These are phyloP conservation scores for Beris morrisii DNA, from an alignment of 2,888 invertebrate genomes.

Conservation along the genomic window DNA sequence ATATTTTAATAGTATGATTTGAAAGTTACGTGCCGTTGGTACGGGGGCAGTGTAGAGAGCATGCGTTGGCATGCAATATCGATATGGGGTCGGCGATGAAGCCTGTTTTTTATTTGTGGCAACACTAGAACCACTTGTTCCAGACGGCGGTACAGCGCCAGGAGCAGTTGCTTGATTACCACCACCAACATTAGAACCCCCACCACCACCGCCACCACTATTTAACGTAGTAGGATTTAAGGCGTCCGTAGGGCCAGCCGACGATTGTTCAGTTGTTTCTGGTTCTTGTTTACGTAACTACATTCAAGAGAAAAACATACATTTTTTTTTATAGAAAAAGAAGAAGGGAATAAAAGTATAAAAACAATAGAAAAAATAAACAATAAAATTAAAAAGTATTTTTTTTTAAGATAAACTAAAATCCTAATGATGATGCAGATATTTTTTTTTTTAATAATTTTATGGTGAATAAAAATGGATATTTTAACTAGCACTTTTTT, in stretches of 20 bases:
- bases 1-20: constrained; percentile 41
- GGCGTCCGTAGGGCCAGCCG: constrained; percentile 42
- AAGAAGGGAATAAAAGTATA: constrained; percentile 24
- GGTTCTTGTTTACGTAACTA: constrained; percentile 51
- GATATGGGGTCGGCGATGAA: constrained; percentile 55
- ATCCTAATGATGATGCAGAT: background rate
- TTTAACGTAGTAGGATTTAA: constrained; percentile 34
- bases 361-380: constrained; percentile 4
- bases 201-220: constrained; percentile 21
- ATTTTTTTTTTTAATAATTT: no score
- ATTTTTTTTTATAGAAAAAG: constrained; percentile 15
- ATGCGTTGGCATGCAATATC: constrained; percentile 66
- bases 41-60: constrained; percentile 64
- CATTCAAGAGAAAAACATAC: constrained; percentile 35
- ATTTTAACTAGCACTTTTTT: background rate
- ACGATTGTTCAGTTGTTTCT: constrained; percentile 46
- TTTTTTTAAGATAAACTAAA: background rate
- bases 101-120: constrained; percentile 43
- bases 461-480: background rate
- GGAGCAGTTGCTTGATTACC: constrained; percentile 25
- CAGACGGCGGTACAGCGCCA: constrained; percentile 22
- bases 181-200: constrained; percentile 20
- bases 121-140: constrained; percentile 23
- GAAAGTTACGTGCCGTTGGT: constrained; percentile 62
- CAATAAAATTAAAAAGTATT: constrained; percentile 5